Base-by-base conservation (phyloP, 35 echinoderm and acorn worm species). In the Heliocidaris tuberculata region DNA sequence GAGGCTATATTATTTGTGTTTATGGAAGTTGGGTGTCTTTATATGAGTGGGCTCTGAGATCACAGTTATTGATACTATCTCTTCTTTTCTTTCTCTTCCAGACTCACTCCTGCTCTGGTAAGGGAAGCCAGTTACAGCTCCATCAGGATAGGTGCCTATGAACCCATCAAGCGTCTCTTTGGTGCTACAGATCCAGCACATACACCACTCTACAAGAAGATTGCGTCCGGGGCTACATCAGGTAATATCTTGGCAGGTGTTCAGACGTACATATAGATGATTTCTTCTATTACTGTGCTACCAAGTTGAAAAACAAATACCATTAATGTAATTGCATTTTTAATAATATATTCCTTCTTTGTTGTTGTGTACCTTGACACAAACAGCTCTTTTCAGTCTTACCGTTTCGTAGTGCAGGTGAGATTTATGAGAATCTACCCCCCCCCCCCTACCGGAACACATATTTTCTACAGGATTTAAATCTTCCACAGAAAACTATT, bases 81-180 rank as follows among this genome's bases (percentile, higher is more conserved):
- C 21, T 95, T 89, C 5, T 48, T 47, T 86, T 95, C 59, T 86
- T 47, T 85, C 86, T 60, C 50, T 85, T 89, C 21, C 60, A 98
- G 97, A 12, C 78, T 99, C 78, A 96, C 96, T 48, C 97, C 98
- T 60, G 94, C 98, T 29, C 87, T 99, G 59, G 90, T 99, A 78
- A 85, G 98, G 96, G 98, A 99, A 48, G 95, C 94, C 24, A 94
- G 88, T 7, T 99, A 99, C 70, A 99, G 98, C 48, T 95, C 96
- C 8, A 99, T 99, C 35, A 92, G 98, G 7, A 92, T 99, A 85
- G 98, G 98, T 60, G 95, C 98, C 0, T 99, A 99, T 97, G 98
- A 99, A 96, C 98, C 98, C 86, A 97, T 99, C 71, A 99, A 97
- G 50, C 88, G 90, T 31, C 54, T 97, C 29, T 94, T 97, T 87